A percentile compares a stretch with the other conserved stretches of the same genome.
phyloP scores from a whole-genome alignment of 2,888 invertebrate species.

The Ichneumon xanthorius region DNA sequence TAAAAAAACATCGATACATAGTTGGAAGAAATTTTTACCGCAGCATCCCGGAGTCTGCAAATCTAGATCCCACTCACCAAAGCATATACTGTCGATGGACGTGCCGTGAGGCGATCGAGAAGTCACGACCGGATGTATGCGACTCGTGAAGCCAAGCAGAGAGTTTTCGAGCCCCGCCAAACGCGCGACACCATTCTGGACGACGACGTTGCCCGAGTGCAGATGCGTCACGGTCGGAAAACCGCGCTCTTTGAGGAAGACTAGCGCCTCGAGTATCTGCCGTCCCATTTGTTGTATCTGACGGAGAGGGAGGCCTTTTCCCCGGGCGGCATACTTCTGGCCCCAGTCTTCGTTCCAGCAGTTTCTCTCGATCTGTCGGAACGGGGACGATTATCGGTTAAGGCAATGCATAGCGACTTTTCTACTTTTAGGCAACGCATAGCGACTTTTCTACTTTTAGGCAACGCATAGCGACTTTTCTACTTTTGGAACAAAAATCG shows the following conservation, averaged over 20 bases:
- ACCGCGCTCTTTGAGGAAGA: conserved; percentile 94
- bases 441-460: no score
- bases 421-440: no score
- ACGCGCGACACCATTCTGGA: conserved; percentile 96
- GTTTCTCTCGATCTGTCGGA: conserved; percentile 84
- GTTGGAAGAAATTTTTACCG: background rate
- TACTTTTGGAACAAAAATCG: no score
- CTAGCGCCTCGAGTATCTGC: conserved; percentile 94
- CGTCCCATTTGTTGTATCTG: conserved; percentile 95
- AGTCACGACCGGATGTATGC: conserved; percentile 86
- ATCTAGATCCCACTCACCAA: conserved; percentile 86
- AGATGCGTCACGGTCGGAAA: conserved; percentile 95
- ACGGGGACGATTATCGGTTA: background rate
- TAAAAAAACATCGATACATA: conserved; percentile 75
- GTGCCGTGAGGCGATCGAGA: conserved; percentile 85
- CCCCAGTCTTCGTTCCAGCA: conserved; percentile 93
- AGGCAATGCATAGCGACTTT: no score
- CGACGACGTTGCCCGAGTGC: conserved; percentile 95
- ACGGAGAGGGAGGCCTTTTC: conserved; percentile 90
- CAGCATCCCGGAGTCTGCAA: background rate
- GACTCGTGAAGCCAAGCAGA: conserved; percentile 91
- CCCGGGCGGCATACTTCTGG: conserved; percentile 90
- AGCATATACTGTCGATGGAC: conserved; percentile 89
- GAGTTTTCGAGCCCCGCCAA: conserved; percentile 95
- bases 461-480: no score